Base-by-base conservation (phyloP, 2,888 invertebrate species). In the Plusia festucae region DNA sequence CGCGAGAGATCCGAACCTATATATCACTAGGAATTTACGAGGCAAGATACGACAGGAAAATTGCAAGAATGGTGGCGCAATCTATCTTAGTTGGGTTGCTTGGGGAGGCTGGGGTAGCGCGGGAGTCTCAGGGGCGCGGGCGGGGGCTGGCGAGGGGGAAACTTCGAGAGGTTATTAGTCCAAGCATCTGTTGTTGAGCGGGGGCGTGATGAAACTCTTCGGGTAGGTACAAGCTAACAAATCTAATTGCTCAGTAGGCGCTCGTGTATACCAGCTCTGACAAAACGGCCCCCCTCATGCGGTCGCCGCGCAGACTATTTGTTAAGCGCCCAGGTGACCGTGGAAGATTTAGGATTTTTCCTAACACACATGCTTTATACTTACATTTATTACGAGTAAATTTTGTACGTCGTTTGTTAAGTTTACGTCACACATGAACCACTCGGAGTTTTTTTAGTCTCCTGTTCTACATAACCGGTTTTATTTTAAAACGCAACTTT, bases 61-160 rank as follows among this genome's bases (percentile, higher is more conserved):
- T 97, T 97, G 97, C 97, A 97, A 97, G 97, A 97, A 97, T 97
- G 97, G 97, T 97, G 97, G 97, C 96, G 97, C 97, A 97, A 97
- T 97, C 97, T 97, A 97, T 97, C 97, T 97, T 96, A 96, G 96
- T 96, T 96, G 96, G 96, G 95, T 95, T 92, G 95, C 81, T 81
- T 90, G 91, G 93, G 92, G 91, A 91, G 93, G 90, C 88, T 90
- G 89, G 90, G 95, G 93, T 88, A 85, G 88, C 84, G 86, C 82
- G 83, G 90, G 93, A 73, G 73, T 70, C 73, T 71, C 73, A 72
- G 73, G 70, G 76, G 71, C 90, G 83, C 87, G 86, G 84, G 84
- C 88, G 85, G 86, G 91, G 90, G 85, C 84, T 88, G 91, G 90
- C 78, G 77, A 85, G 88, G 92, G 93, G 93, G 94, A 91, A 95